Evolutionary conservation across 2,113 vertebrate species (phyloP).

Genomic region (Thryonomys swinderianus): DNA sequence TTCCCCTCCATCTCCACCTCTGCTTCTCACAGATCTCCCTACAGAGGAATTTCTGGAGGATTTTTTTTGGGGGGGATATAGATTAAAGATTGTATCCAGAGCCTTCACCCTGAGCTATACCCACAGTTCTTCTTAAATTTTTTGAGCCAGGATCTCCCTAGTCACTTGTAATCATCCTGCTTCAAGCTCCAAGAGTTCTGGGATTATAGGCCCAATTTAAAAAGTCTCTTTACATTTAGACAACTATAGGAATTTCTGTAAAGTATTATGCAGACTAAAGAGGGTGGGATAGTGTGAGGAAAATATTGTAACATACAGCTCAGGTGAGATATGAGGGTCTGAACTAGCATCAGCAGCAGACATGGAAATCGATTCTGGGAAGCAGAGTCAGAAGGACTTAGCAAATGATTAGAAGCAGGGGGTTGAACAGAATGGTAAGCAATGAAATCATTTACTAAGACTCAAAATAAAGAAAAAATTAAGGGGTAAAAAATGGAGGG

Average conservation of each 20-base stretch:
- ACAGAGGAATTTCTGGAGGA: neutral
- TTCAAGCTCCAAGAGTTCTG: neutral
- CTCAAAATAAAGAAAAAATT: neutral
- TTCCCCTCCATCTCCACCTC: neutral
- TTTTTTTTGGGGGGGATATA: neutral
- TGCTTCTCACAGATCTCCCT: neutral
- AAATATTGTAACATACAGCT: neutral
- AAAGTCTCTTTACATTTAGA: neutral
- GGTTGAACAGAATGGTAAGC: neutral
- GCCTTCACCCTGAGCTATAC: neutral
- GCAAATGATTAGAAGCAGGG: neutral
- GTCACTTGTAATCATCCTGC: neutral
- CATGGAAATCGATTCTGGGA: neutral
- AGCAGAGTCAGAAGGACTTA: neutral
- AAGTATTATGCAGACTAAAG: neutral
- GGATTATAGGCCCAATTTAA: slow-evolving; percentile 49
- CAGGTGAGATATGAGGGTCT: neutral
- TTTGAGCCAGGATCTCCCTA: neutral
- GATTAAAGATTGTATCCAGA: neutral
- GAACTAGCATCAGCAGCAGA: neutral
- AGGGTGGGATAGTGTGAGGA: neutral
- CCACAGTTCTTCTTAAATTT: neutral
- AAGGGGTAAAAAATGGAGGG: neutral
- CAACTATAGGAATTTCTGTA: neutral
- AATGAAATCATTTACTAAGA: neutral